Evolutionary conservation across 2,797 vertebrate genomes (phyloP).

Genomic region (Micromesistius poutassou): DNA sequence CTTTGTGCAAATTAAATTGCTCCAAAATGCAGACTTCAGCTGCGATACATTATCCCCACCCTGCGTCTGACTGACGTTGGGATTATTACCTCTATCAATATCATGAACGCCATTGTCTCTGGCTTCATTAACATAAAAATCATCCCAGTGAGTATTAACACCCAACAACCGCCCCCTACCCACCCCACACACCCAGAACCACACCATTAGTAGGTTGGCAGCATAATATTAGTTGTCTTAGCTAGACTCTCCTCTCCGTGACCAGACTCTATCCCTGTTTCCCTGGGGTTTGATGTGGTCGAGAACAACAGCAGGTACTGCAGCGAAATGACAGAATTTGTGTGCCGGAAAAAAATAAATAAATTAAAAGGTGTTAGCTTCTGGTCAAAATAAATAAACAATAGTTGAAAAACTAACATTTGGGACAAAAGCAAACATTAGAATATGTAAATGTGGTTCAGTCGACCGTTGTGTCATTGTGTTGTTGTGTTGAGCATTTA

Average conservation of each 20-base stretch:
- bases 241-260: neutral
- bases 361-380: neutral
- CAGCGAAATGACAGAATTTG: neutral
- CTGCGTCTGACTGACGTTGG: neutral
- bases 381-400: neutral
- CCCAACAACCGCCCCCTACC: constrained; percentile 35
- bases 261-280: neutral
- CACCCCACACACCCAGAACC: constrained; percentile 16
- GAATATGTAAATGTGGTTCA: neutral
- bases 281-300: neutral
- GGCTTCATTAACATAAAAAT: constrained; percentile 60
- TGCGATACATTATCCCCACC: neutral
- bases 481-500: neutral
- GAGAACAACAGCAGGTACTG: neutral
- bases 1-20: neutral
- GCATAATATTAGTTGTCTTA: neutral
- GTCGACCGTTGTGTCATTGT: neutral
- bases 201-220: constrained; percentile 16
- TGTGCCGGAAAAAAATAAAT: no score
- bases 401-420: neutral
- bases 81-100: constrained; percentile 1
- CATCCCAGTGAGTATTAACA: constrained; percentile 23
- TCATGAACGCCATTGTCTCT: constrained; percentile 50
- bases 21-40: neutral
- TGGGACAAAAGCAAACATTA: neutral